Conservation (phyloP, 1,140 invertebrate species). For the Lucilia cuprina region DNA sequence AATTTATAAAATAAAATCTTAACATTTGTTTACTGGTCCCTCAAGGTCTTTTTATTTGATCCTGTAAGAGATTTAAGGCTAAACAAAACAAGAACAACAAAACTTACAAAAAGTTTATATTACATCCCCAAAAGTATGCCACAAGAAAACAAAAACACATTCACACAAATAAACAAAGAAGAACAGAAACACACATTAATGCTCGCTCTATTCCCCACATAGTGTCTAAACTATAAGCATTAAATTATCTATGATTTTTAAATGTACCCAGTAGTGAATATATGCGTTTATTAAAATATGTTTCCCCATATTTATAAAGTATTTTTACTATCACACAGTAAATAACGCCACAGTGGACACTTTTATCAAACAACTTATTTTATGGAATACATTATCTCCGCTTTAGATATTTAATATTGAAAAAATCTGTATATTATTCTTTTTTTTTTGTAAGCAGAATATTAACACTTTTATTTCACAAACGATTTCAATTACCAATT, state of each 20-base stretch:
- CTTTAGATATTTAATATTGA: too few relatives aligned
- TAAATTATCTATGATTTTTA: not conserved
- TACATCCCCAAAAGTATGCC: slow-evolving; percentile 1
- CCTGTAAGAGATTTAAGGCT: not conserved
- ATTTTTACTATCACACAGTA: too few relatives aligned
- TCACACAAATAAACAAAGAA: not conserved
- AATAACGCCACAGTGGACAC: too few relatives aligned
- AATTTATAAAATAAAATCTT: not conserved
- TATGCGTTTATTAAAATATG: too few relatives aligned
- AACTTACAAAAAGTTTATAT: not conserved
- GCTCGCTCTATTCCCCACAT: not conserved
- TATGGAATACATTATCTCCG: too few relatives aligned
- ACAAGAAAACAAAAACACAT: not conserved
- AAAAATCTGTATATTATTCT: too few relatives aligned
- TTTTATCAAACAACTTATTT: too few relatives aligned
- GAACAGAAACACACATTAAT: not conserved
- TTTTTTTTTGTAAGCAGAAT: too few relatives aligned
- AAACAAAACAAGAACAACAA: not conserved
- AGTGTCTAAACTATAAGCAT: not conserved
- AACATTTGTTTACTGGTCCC: not conserved
- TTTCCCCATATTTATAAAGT: too few relatives aligned
- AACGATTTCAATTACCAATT: too few relatives aligned
- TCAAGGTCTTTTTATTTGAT: not conserved
- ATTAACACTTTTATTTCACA: too few relatives aligned
- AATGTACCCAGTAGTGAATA: too few relatives aligned